Evolutionary conservation across 2,888 invertebrate genomes (phyloP), one percentile per base, ranked within the genome.

Genomic region (Sarcophaga variegata): DNA sequence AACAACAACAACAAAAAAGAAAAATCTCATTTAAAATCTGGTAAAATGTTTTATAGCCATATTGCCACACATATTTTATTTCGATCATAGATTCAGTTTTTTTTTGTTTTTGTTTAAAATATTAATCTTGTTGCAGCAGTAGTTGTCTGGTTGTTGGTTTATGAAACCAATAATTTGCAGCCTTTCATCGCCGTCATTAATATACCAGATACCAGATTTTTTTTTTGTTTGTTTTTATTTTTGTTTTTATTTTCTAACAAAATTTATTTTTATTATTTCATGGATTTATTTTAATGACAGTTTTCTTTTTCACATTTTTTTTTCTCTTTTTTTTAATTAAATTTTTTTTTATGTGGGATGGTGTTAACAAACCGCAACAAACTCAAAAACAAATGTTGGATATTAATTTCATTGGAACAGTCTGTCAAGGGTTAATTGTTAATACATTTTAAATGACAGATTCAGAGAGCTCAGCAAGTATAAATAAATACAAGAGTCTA

Each of bases 1-100:
- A 37, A 27, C 27, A 27, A 54, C 14, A 49, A 20, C 20, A 20
- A 20, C 20, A 20, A 27, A 60, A 22, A 14, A 6, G 0, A 45
- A 72, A 45, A 67, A 49, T 70, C 76, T 78, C 67, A 74, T 70
- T 83, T 67, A n/a, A 54, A 62, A 70, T 80, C 60, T 66, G 66
- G 66, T 76, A 60, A 81, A 81, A 76, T 81, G 62, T 66, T 80
- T 80, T 70, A 80, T 76, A 59, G 12, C 54, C 66, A 75, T 75
- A 70, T 76, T 80, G 80, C 84, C 84, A 84, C 84, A 84, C 80
- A 59, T 66, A 60, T 70, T 84, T 75, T 59, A 74, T 83, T 54
- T 22, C 63, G 8, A 45, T 78, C 62, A 25, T 14, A 49, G 0
- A 49, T 11, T 67, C 17, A 25, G 20, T 10, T 71, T 71, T 71